phyloP scores from a whole-genome alignment of 1,140 invertebrate genomes.

The Drosophila eugracilis region DNA sequence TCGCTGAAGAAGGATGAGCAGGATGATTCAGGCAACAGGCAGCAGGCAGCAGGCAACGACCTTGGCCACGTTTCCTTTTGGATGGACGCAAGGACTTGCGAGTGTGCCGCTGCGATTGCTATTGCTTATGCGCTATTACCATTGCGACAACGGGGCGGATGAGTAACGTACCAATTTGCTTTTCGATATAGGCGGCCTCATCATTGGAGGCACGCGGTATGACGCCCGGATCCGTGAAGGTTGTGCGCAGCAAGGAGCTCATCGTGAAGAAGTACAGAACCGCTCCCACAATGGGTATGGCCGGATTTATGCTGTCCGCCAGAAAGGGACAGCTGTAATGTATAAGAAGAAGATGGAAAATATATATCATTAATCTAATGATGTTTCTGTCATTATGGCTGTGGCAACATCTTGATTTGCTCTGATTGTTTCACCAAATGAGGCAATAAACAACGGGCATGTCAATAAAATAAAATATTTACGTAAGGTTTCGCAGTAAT shows the following conservation, averaged over 20 bases:
- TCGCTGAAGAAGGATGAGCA: not conserved
- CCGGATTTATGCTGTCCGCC: slow-evolving; percentile 91
- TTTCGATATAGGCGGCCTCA: slow-evolving; percentile 97
- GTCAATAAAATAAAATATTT: slow-evolving; percentile 4
- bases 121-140: not conserved
- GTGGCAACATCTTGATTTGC: slow-evolving; percentile 24
- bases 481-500: not conserved
- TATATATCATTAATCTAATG: slow-evolving; percentile 27
- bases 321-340: slow-evolving; percentile 94
- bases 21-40: slow-evolving; percentile 69
- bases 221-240: slow-evolving; percentile 97
- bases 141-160: not conserved
- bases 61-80: slow-evolving; percentile 65
- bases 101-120: slow-evolving; percentile 3
- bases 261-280: slow-evolving; percentile 96
- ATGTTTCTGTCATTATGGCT: slow-evolving; percentile 11
- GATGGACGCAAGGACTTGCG: slow-evolving; percentile 45
- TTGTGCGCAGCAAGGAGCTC: slow-evolving; percentile 94
- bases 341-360: not conserved
- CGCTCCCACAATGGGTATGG: slow-evolving; percentile 94
- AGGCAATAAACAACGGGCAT: slow-evolving; percentile 11
- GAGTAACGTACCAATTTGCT: slow-evolving; percentile 89
- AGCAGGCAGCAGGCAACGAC: slow-evolving; percentile 63
- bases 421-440: slow-evolving; percentile 9
- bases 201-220: slow-evolving; percentile 95